Percentiles rank a stretch among this genome's conserved stretches.
phyloP scores from a whole-genome alignment of 2,888 invertebrate genomes.

The Erebia ligea region DNA sequence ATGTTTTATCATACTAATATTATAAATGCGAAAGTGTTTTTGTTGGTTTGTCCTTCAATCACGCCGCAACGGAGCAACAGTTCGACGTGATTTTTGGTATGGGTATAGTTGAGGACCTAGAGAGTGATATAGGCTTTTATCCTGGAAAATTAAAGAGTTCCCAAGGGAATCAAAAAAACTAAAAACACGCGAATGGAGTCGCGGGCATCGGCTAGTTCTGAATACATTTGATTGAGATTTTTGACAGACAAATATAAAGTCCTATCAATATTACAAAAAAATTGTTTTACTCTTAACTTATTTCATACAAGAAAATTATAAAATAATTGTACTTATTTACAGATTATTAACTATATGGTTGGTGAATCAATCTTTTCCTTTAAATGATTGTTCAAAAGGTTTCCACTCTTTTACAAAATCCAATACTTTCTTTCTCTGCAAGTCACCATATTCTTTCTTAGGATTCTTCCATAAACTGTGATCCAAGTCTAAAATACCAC shows the following conservation, averaged over 20 bases:
- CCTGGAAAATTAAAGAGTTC: no score
- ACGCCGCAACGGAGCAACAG: no score
- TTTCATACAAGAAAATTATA: neutral
- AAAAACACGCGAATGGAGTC: no score
- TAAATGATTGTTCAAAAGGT: constrained; percentile 82
- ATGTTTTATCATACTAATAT: no score
- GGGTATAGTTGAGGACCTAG: no score
- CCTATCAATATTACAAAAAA: neutral
- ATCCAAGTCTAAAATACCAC: constrained; percentile 96
- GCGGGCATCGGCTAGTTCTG: no score
- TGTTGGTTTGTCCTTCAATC: no score
- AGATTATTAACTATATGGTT: neutral
- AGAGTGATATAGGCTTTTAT: no score
- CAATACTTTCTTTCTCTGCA: constrained; percentile 89
- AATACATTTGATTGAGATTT: neutral
- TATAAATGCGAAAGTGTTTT: no score
- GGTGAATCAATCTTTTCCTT: constrained; percentile 43
- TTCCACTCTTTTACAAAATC: constrained; percentile 89
- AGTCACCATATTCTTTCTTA: constrained; percentile 87
- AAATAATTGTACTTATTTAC: neutral
- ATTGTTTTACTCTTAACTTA: neutral
- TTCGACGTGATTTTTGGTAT: no score
- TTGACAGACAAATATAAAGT: neutral
- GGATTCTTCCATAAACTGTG: constrained; percentile 94
- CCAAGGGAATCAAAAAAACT: no score